Conservation (phyloP, 2,888 invertebrate species). For the Acanthopleura granulata region DNA sequence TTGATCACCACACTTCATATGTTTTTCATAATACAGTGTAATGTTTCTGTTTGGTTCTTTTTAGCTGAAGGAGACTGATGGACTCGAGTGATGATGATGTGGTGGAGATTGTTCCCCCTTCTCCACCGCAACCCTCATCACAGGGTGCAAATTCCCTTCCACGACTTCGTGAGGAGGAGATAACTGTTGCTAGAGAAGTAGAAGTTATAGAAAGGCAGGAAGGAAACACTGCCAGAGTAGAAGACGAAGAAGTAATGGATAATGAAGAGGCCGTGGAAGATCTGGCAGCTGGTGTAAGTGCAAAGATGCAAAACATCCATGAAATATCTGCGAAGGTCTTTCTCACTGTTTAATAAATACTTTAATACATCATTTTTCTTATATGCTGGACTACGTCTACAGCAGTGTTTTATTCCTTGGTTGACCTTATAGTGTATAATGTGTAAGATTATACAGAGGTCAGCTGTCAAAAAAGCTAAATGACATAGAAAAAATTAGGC, state of each 20-base stretch:
- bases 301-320: too few relatives aligned
- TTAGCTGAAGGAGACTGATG: not conserved
- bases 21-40: too few relatives aligned
- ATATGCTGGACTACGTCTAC: not conserved
- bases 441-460: too few relatives aligned
- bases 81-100: constrained; percentile 5
- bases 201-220: too few relatives aligned
- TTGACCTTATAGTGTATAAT: too few relatives aligned
- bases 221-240: not conserved
- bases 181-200: not conserved
- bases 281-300: too few relatives aligned
- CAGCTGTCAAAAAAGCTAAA: too few relatives aligned
- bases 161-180: not conserved
- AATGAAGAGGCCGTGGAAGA: not conserved
- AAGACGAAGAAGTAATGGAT: not conserved
- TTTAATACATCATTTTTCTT: not conserved
- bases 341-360: too few relatives aligned
- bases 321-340: too few relatives aligned
- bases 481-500: too few relatives aligned
- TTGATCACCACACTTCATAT: too few relatives aligned
- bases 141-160: not conserved
- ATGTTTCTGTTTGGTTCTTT: too few relatives aligned
- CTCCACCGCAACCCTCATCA: not conserved
- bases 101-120: not conserved
- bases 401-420: not conserved